Base-by-base conservation (phyloP, 2,113 vertebrate species). In the Lynx canadensis region DNA sequence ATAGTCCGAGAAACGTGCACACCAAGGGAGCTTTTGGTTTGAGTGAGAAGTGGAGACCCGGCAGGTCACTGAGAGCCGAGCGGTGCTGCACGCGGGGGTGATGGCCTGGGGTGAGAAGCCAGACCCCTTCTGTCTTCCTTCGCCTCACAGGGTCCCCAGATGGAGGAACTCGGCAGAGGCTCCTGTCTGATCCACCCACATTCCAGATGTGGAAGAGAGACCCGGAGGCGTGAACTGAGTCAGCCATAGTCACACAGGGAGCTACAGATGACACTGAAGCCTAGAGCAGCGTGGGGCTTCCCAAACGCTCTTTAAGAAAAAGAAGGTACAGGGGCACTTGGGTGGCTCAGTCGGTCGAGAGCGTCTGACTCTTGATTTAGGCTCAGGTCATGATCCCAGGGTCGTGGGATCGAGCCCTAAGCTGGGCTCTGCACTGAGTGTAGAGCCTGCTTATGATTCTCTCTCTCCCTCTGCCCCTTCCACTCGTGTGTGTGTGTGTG, bases 71-170 rank as follows among this genome's bases (percentile, higher is more conserved):
- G 65, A 91, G 21, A 88, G n/a, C 23, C 78, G 4, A 0, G 1
- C 2, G 11, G 36, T 2, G 5, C 76, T 27, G 27, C 33, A 55
- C 11, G 0, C 6, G 3, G 5, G 8, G 55, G 16, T 1, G 29
- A 48, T 50, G 52, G 57, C 85, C n/a, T 27, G 12, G 21, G 33
- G 25, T 31, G 38, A 82, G 36, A 78, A 63, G 16, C 15, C 15
- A 19, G 57, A 11, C 0, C 14, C 19, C 38, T 36, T 55, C 3
- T 3, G 21, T 48, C 74, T 68, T 50, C 60, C 25, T 50, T 9
- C 38, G 29, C 15, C 4, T 45, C 55, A 4, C 0, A 3, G 60
- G 41, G 50, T 78, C 82, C 45, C 50, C 80, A 15, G 8, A 33
- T 1, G 29, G 66, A 91, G 45, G 55, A 81, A 55, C 36, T 9